Conservation (phyloP, 2,888 invertebrate genomes). For the Clitarchus hookeri region DNA sequence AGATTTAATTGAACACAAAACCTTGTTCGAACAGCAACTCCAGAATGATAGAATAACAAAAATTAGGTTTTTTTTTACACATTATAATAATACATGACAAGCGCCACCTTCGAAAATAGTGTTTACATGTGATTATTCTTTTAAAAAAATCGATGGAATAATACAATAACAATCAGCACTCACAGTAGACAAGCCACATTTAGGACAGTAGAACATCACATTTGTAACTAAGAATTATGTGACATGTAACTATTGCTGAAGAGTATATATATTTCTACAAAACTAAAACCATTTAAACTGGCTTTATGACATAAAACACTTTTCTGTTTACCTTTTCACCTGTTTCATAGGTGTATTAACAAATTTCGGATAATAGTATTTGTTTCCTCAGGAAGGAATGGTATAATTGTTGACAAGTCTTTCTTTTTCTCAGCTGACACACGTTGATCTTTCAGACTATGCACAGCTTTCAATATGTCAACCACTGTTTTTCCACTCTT, state of each 20-base stretch:
- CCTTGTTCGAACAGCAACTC: background rate
- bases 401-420: slow-evolving; percentile 11
- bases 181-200: background rate
- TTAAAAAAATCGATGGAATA: background rate
- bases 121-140: background rate
- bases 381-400: background rate
- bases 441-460: background rate
- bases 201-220: background rate
- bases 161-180: background rate
- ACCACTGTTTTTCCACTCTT: slow-evolving; percentile 4
- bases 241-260: background rate
- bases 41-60: too few relatives aligned
- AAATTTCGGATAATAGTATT: background rate
- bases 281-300: too few relatives aligned
- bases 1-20: background rate
- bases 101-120: background rate
- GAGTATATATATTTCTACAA: background rate
- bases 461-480: background rate
- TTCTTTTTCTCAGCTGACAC: background rate
- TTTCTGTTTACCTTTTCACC: background rate
- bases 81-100: too few relatives aligned
- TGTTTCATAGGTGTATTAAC: background rate
- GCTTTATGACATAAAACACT: too few relatives aligned
- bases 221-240: background rate
- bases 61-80: too few relatives aligned